These are phyloP conservation scores for Poeciliopsis turrubarensis DNA, from an alignment of 2,113 vertebrate genomes.

Conservation along the genomic window DNA sequence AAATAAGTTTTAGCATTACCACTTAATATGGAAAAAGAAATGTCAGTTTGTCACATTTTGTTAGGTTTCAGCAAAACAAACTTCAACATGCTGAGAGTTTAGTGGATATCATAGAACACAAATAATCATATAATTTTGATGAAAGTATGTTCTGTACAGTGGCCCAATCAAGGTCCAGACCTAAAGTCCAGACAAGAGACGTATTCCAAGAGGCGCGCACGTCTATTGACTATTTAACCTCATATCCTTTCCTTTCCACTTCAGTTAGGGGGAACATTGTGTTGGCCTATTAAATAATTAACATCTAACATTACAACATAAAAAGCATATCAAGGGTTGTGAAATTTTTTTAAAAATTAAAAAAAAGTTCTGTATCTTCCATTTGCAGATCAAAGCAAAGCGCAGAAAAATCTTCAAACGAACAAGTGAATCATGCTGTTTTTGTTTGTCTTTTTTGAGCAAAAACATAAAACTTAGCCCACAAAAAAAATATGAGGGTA, in stretches of 20 bases:
- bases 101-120: too few species aligned
- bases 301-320: too few species aligned
- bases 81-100: neutral
- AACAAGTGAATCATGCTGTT: neutral
- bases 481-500: conserved; percentile 6
- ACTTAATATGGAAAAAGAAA: neutral
- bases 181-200: neutral
- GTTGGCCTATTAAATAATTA: too few species aligned
- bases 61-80: neutral
- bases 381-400: neutral
- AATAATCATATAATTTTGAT: neutral
- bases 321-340: neutral
- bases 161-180: neutral
- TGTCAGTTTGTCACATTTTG: neutral
- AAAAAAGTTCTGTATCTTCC: neutral
- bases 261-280: too few species aligned
- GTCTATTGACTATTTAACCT: too few species aligned
- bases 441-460: conserved; percentile 22
- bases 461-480: conserved; percentile 19
- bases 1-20: neutral
- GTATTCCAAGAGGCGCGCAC: too few species aligned
- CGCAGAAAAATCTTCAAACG: neutral
- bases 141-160: neutral
- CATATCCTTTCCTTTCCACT: too few species aligned
- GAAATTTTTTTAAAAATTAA: too few species aligned